Percentiles rank a stretch among this genome's conserved stretches.
Conservation (phyloP, 2,797 vertebrate species). For the Ctenopoma kingsleyae region DNA sequence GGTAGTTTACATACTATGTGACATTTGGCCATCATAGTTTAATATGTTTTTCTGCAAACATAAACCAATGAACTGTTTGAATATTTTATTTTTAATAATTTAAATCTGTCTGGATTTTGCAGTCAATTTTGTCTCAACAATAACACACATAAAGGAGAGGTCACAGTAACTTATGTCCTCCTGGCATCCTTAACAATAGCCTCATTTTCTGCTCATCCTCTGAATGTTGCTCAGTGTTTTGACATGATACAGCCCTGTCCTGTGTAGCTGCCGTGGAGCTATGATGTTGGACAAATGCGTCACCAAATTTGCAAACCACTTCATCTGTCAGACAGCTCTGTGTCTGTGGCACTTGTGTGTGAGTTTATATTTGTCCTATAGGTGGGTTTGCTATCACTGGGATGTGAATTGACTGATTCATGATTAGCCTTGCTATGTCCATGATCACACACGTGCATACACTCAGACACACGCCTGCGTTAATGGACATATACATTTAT, state of each 20-base stretch:
- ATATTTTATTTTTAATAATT: neutral
- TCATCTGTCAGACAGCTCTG: conserved; percentile 25
- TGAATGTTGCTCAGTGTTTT: conserved; percentile 38
- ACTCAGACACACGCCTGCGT: neutral
- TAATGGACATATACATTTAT: conserved; percentile 32
- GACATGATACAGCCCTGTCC: conserved; percentile 33
- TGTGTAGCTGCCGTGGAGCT: conserved; percentile 20
- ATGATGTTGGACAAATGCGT: conserved; percentile 17
- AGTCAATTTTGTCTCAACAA: neutral
- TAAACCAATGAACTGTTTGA: neutral
- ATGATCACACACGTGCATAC: neutral
- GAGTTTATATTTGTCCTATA: conserved; percentile 13
- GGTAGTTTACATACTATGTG: neutral
- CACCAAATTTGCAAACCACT: conserved; percentile 34
- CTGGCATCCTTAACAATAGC: conserved; percentile 18
- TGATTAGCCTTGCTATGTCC: neutral
- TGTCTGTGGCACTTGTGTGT: conserved; percentile 12
- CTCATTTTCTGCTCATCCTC: conserved; percentile 32
- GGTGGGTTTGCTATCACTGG: conserved; percentile 17
- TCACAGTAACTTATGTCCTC: conserved; percentile 13
- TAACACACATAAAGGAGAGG: conserved; percentile 4
- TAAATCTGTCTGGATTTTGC: neutral
- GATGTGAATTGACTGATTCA: conserved; percentile 10
- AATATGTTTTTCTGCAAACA: neutral
- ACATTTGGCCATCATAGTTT: neutral